Evolutionary conservation across 2,797 vertebrate genomes (phyloP), one percentile per base, ranked within the genome.

Genomic region (Gallinago solitaria): DNA sequence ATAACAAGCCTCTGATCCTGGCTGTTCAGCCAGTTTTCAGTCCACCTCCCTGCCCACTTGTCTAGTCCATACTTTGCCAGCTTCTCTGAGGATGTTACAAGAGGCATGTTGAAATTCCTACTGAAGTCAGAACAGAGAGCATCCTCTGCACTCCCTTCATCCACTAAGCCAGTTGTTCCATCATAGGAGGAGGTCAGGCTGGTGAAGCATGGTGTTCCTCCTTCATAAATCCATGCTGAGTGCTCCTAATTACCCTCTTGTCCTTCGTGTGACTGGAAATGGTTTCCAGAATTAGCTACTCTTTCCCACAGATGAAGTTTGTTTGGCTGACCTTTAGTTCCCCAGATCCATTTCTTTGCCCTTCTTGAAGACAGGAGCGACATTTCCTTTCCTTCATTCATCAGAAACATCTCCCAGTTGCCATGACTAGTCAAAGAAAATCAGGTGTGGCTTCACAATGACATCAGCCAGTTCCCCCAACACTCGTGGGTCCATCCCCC

Each of bases 401-500:
- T 48, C n/a, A 65, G 24, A 35, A 75, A 18, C 35, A 13, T 48
- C 39, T 65, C 28, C 23, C 11, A 19, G 0, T 37, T 73, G 39
- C 37, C 10, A 8, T 11, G 39, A 16, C 47, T 65, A 9, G n/a
- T 70, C 21, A 75, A n/a, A 89, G 18, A 47, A 48, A 21, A 67
- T 51, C 6, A 14, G 12, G 9, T 27, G 30, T 79, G 35, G n/a
- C 63, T 18, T 68, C 1, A 0, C 48, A 73, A 4, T 11, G 41
- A 15, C n/a, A 48, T 43, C n/a, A 69, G 30, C 18, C 56, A 45
- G 24, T 21, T 83, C n/a, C 21, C 33, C 45, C 20, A 53, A 85
- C 61, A 5, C 23, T 73, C 0, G 0, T 60, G 87, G 5, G 7
- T 65, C 50, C 20, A 45, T 73, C 15, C 47, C 5, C 4, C 24